These are phyloP conservation scores for Acronicta leporina DNA, from an alignment of 2,888 invertebrate genomes.

Conservation along the genomic window DNA sequence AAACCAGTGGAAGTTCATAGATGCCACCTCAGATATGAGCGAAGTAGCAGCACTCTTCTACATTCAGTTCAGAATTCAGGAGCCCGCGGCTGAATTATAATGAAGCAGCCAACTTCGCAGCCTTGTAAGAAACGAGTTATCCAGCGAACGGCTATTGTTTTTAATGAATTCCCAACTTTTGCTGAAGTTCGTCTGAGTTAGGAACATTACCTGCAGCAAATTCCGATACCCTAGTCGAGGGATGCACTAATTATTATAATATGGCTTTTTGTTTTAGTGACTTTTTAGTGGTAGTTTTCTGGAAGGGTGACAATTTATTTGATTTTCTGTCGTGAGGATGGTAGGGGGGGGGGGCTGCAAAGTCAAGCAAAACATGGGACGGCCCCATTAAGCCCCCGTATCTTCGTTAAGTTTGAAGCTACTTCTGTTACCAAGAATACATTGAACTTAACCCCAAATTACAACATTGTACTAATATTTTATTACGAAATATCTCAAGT, in stretches of 20 bases:
- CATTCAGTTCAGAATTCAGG: slow-evolving; percentile 58
- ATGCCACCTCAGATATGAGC: slow-evolving; percentile 43
- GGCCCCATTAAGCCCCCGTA: too few species aligned
- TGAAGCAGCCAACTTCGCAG: slow-evolving; percentile 67
- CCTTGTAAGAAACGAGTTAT: slow-evolving; percentile 65
- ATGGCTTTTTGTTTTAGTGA: slow-evolving; percentile 21
- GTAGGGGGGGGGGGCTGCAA: too few species aligned
- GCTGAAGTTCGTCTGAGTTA: slow-evolving; percentile 57
- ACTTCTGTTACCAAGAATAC: too few species aligned
- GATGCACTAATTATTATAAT: slow-evolving; percentile 55
- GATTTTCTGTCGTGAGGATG: too few species aligned
- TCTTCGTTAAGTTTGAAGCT: too few species aligned
- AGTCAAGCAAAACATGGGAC: too few species aligned
- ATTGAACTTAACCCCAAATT: too few species aligned
- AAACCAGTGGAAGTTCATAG: slow-evolving; percentile 25
- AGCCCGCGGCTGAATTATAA: slow-evolving; percentile 73
- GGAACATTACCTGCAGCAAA: slow-evolving; percentile 70
- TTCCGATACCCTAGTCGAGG: slow-evolving; percentile 55
- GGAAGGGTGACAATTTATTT: neutral
- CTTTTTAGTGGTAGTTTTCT: slow-evolving; percentile 13
- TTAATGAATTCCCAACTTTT: slow-evolving; percentile 74
- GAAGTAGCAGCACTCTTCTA: slow-evolving; percentile 55
- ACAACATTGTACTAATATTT: too few species aligned
- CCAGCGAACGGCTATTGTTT: slow-evolving; percentile 71
- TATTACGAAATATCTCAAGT: too few species aligned